Base-by-base conservation (phyloP, 2,113 vertebrate genomes). In the Lepidothrix coronata region DNA sequence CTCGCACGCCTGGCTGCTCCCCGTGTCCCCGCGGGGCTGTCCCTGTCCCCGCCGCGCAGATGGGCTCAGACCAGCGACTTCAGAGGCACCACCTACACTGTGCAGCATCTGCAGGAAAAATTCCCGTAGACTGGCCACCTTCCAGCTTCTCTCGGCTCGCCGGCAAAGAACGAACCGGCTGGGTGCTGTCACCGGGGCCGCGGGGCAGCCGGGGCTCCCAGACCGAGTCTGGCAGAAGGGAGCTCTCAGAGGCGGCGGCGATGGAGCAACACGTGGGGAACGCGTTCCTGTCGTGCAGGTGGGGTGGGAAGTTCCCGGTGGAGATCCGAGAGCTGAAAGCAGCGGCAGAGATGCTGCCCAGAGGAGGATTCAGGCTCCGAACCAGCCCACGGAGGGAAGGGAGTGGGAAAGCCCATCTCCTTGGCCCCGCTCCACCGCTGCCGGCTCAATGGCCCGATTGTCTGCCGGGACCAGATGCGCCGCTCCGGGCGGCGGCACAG, bases 381-480 rank as follows among this genome's bases (percentile, higher is more conserved):
- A 19, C 7, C 52, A 86, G 67, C 43, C 49, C 41, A 14, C 6
- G 6, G 39, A 73, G 55, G 59, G 55, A 46, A 57, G 72, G 88
- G 41, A 62, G 54, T 0, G 0, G 61, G 27, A 31, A 16, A 22
- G 25, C 33, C 27, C 6, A 8, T n/a, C 9, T 9, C 27, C 76
- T 24, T 33, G 80, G 73, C 76, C 59, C 39, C 5, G 5, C 43
- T 66, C 43, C 14, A 1, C 41, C 14, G 63, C 27, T 6, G 6
- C 46, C 10, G 0, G 6, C 77, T 92, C 92, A 96, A 97, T 86
- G 76, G 65, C 24, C 2, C 20, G 7, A 93, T 96, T 97, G 95
- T 96, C 7, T 3, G 18, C 24, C 0, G 15, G 49, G 68, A 12
- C 33, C 93, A 92, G 90, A 73, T 81, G 88, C 5, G 31, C 44